Base-by-base conservation (phyloP, 2,888 invertebrate genomes). In the Pterostichus niger region DNA sequence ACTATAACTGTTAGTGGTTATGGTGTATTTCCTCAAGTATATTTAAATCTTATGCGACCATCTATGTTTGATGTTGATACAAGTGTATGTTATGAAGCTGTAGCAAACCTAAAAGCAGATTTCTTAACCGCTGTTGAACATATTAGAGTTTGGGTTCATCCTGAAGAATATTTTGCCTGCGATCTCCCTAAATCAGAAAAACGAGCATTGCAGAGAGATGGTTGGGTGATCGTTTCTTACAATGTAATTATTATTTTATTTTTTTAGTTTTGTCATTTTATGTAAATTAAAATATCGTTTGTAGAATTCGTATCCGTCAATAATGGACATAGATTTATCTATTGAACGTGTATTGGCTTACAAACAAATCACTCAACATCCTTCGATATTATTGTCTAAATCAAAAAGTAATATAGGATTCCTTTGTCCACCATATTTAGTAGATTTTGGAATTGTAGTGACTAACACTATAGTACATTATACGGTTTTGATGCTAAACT, bases 241-340 rank as follows among this genome's bases (percentile, higher is more conserved):
- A 86, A 87, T 46, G 88, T 88, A 84, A 84, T 64, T 83, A 54
- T 64, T 3, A 40, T 9, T 40, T 3, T 5, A 5, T 3, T 40
- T 40, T 40, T 7, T 40, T 40, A 40, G 2, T 40, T 9, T 40
- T 7, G 40, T 3, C 40, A 40, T 40, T 1, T 40, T 40, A 3
- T 40, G 40, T 40, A 40, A 40, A 7, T 40, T 40, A 40, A 40
- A 40, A 40, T 7, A 7, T 40, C 7, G 0, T 7, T 40, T 40
- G 9, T 6, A 92, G 90, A 92, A 92, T 83, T 87, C 86, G 1
- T 90, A 89, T 86, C 93, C 93, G 6, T 90, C 91, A 6, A 85
- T 86, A n/a, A 90, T 92, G 88, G 94, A 94, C 84, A 93, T 94
- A 79, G 92, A 93, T 81, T 89, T 94, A 87, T 92, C 93, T 0